Base-by-base conservation (phyloP, 1,140 invertebrate species). In the Drosophila saltans region DNA sequence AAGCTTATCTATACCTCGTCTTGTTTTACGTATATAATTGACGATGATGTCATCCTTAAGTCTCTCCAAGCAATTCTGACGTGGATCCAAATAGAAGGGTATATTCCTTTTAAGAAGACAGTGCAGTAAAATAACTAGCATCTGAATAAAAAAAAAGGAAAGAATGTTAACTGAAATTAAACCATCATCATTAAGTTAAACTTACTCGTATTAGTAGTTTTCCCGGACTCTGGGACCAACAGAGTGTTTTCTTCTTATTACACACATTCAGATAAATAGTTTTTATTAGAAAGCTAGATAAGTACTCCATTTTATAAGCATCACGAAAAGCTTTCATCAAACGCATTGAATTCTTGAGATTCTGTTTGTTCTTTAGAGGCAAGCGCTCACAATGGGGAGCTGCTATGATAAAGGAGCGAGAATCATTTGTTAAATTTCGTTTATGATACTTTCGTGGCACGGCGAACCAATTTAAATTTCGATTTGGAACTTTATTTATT, bases 361-460 rank as follows among this genome's bases (percentile, higher is more conserved):
- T 69, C 8, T 68, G 40, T 16, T 80, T 78, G 11, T 80, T 74
- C 0, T 57, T 1, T 21, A 80, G 5, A 11, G 58, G 61, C 61
- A 80, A 45, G 8, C 61, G 57, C 30, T 84, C 77, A 73, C 80
- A 84, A 55, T 68, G 39, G 1, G 80, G 81, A 16, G 80, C 80
- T 16, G 73, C 74, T 1, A 72, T 39, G 3, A 75, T 78, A 2
- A 84, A 84, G 1, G 77, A 75, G 0, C 75, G 41, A 5, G 30
- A 3, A 67, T 81, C 77, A 10, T 77, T 39, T 2, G 8, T 24
- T 36, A 28, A 28, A 2, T 16, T 40, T 4, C 7, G 21, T 16
- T 5, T 65, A 21, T 10, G 16, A 8, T 36, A 67, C 10, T 58
- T 71, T 5, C 69, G 41, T 2, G 81, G 80, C 43, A 80, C 67